These are phyloP conservation scores for Syrphus vitripennis DNA, from an alignment of 2,888 invertebrate genomes.

Conservation along the genomic window DNA sequence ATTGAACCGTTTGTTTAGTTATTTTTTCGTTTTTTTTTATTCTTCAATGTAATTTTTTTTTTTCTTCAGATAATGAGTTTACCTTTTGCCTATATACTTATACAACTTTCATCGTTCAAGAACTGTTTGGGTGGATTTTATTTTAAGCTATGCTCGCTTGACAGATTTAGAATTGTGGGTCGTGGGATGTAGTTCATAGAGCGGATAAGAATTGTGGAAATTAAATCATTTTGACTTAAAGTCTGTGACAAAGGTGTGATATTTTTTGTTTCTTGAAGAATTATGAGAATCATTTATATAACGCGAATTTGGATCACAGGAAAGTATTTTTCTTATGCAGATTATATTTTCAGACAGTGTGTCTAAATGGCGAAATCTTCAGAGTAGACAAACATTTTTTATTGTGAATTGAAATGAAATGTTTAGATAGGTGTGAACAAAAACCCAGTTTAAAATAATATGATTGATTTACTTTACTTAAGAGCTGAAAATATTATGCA, in stretches of 20 bases:
- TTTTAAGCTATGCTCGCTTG: conserved; percentile 12
- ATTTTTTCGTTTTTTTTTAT: neutral
- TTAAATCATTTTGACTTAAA: conserved; percentile 19
- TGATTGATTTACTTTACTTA: too few relatives aligned
- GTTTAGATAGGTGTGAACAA: too few relatives aligned
- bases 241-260: neutral
- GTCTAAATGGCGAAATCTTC: neutral
- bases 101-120: conserved; percentile 4
- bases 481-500: too few relatives aligned
- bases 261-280: neutral
- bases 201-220: conserved; percentile 49
- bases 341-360: neutral
- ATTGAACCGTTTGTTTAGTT: conserved; percentile 45
- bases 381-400: neutral
- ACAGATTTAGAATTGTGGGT: conserved; percentile 51
- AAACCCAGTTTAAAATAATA: too few relatives aligned
- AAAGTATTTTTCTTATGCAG: neutral
- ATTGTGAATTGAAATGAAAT: too few relatives aligned
- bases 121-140: conserved; percentile 33
- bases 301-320: neutral
- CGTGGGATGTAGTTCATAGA: conserved; percentile 59
- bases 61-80: conserved; percentile 6
- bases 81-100: neutral
- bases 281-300: neutral
- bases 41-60: neutral